Evolutionary conservation across 2,113 vertebrate species (phyloP).

Genomic region (Eubucco bourcierii): DNA sequence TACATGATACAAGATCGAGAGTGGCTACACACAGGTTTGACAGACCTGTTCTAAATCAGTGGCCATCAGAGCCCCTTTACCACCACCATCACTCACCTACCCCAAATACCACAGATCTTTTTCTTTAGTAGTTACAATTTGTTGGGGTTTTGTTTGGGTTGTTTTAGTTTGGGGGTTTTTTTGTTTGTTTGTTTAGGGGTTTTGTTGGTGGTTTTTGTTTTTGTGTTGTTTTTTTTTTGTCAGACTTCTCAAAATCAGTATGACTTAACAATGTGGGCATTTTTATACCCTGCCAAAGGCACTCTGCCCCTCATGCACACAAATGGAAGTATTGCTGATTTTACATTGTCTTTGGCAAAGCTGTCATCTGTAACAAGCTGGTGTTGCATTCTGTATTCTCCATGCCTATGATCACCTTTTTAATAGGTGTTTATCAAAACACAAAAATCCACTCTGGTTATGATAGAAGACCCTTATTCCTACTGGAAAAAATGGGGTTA

Average conservation of each 20-base stretch:
- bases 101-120: background rate
- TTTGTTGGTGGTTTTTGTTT: no score
- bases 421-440: background rate
- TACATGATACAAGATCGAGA: background rate
- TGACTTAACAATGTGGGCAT: background rate
- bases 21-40: background rate
- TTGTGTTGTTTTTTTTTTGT: background rate
- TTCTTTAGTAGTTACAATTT: background rate
- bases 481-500: background rate
- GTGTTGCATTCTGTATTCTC: background rate
- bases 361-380: background rate
- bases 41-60: background rate
- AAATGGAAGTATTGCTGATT: background rate
- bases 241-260: background rate
- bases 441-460: background rate
- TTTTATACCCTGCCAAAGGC: background rate
- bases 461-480: background rate
- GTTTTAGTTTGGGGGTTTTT: background rate
- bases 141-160: background rate
- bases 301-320: background rate
- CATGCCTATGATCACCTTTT: background rate
- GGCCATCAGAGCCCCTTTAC: background rate
- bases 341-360: background rate
- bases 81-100: background rate
- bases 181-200: no score